Evolutionary conservation across 1,140 invertebrate genomes (phyloP), one percentile per base, ranked within the genome.

Genomic region (Cotesia glomerata): DNA sequence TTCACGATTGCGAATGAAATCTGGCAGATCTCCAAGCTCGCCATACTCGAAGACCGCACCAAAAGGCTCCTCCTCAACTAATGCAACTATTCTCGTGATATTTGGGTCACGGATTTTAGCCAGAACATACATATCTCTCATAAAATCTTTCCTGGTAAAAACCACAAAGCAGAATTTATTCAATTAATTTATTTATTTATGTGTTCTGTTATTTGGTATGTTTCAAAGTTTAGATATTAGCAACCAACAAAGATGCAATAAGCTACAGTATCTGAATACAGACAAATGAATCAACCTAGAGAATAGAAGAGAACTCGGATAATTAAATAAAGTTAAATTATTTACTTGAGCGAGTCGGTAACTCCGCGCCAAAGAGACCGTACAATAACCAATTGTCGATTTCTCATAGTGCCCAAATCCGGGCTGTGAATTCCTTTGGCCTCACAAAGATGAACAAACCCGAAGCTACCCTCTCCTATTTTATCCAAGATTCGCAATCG

Each of bases 21-120:
- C 91, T 67, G 94, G 93, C 16, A 97, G 89, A 82, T 96, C 94
- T 4, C 94, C 94, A 49, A 92, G 90, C 80, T 95, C 93, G 72
- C 94, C 93, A 82, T 95, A 95, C 82, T 97, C 95, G 69, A 96
- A 91, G 3, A 97, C 90, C 75, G 95, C 92, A 84, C 93, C 95
- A 71, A 94, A 91, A 0, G 95, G 95, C 78, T 95, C 94, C 70
- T 95, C 93, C 68, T 93, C 90, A 79, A 95, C 95, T 52, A 96
- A 88, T 1, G 94, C 95, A 4, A 96, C 89, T 62, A 97, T 92
- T 67, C 93, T 89, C 2, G 95, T 93, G 65, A 97, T 89, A 85
- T 97, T 95, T 5, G 93, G 90, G 83, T 97, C 94, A 52, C 93
- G 90, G 70, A 97, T 89, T 54, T 91, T 91, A 16, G 94, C 93